Conservation (phyloP, 2,797 vertebrate species). For the Dipus sagitta region DNA sequence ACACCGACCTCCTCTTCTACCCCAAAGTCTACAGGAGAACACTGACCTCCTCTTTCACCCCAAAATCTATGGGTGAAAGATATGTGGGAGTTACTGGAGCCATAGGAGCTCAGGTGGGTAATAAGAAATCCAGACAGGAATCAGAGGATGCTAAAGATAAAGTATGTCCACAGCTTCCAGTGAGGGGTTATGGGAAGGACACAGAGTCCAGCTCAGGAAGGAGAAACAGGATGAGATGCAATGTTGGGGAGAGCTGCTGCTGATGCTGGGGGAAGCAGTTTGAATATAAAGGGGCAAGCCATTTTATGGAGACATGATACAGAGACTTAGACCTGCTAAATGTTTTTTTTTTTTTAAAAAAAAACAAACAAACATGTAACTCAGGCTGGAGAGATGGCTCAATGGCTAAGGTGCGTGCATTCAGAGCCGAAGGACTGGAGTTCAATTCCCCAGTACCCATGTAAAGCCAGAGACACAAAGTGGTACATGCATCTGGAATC, state of each 20-base stretch:
- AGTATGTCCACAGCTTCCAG: not conserved
- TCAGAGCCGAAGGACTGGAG: too few species aligned
- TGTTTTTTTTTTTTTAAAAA: not conserved
- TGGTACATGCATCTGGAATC: too few species aligned
- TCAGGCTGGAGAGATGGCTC: too few species aligned
- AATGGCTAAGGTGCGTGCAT: too few species aligned
- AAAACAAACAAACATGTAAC: too few species aligned
- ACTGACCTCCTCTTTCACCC: too few species aligned
- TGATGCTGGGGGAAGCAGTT: not conserved
- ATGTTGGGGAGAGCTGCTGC: not conserved
- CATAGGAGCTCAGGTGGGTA: not conserved
- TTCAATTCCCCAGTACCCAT: too few species aligned
- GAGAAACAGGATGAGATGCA: not conserved
- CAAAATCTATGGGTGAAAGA: not conserved
- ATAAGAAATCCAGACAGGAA: not conserved
- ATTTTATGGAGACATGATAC: not conserved
- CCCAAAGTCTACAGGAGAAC: too few species aligned
- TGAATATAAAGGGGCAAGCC: not conserved
- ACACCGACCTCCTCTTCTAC: too few species aligned
- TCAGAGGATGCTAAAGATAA: not conserved
- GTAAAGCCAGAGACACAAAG: too few species aligned
- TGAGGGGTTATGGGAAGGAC: not conserved
- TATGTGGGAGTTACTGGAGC: not conserved
- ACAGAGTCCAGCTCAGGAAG: not conserved
- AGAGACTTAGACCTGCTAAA: conserved; percentile 32